Evolutionary conservation across 2,797 vertebrate genomes (phyloP).

Genomic region (Coranthus polyacanthus): DNA sequence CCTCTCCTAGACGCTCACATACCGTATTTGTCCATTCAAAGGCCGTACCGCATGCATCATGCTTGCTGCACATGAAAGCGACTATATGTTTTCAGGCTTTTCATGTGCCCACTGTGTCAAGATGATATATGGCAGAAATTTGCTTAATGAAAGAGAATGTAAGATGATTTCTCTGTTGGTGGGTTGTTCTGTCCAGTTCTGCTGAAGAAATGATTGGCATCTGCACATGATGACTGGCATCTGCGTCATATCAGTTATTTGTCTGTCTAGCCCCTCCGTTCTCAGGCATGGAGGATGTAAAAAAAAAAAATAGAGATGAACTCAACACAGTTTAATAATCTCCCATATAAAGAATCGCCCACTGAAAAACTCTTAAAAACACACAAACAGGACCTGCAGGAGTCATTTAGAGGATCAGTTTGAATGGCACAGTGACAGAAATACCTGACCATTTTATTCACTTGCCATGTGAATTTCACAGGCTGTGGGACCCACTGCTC

Average conservation of each 20-base stretch:
- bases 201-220: constrained; percentile 43
- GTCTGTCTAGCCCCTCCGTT: constrained; percentile 2
- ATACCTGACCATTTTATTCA: constrained; percentile 36
- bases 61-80: constrained; percentile 53
- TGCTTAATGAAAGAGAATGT: constrained; percentile 47
- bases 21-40: constrained; percentile 44
- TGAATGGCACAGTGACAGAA: constrained; percentile 38
- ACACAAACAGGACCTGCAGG: constrained; percentile 22
- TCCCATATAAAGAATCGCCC: neutral
- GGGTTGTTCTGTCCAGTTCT: constrained; percentile 1
- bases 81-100: constrained; percentile 25
- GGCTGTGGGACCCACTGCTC: constrained; percentile 24
- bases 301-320: neutral
- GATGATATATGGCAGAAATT: constrained; percentile 1
- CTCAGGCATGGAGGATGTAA: neutral
- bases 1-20: constrained; percentile 25
- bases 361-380: constrained; percentile 19
- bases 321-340: constrained; percentile 4
- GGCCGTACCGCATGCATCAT: constrained; percentile 41
- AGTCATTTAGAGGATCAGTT: constrained; percentile 45
- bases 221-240: constrained; percentile 28
- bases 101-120: constrained; percentile 8
- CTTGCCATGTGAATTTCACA: constrained; percentile 44
- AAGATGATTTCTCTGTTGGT: constrained; percentile 20
- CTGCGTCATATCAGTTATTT: constrained; percentile 1